A percentile compares a stretch with the other conserved stretches of the same genome.
Conservation (phyloP, 2,797 vertebrate species). For the Artibeus lituratus region DNA sequence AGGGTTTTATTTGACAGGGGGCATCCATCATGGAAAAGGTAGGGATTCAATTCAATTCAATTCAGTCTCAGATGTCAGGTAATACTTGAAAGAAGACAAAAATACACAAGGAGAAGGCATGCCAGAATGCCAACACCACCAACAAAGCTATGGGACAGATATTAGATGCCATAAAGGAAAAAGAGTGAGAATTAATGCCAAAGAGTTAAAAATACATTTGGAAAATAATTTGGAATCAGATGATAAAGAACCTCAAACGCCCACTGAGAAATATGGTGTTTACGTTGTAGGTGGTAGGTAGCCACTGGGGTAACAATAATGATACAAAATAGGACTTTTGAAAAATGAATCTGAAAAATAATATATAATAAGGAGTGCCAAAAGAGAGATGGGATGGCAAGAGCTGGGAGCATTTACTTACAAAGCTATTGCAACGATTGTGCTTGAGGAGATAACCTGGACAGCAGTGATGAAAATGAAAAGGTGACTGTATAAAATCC, state of each 20-base stretch:
- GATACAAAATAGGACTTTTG: neutral
- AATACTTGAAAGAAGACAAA: neutral
- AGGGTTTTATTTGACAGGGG: too few species aligned
- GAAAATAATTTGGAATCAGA: neutral
- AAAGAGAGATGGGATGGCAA: fast-evolving
- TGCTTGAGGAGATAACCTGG: neutral
- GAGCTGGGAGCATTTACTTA: fast-evolving
- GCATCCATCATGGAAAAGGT: neutral
- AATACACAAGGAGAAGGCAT: neutral
- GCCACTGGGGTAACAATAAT: neutral
- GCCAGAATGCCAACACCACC: neutral
- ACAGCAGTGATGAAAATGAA: neutral
- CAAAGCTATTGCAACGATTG: neutral
- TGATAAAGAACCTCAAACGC: neutral
- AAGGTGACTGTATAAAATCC: neutral
- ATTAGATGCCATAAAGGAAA: fast-evolving
- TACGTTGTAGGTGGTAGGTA: neutral
- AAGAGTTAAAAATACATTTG: neutral
- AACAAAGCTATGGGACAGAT: neutral
- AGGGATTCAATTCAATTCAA: neutral
- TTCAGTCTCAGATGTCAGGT: neutral
- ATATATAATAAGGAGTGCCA: neutral
- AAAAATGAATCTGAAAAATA: neutral
- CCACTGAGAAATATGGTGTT: neutral
- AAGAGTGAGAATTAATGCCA: neutral